phyloP scores from a whole-genome alignment of 1,140 invertebrate genomes.

The Brachionus plicatilis region DNA sequence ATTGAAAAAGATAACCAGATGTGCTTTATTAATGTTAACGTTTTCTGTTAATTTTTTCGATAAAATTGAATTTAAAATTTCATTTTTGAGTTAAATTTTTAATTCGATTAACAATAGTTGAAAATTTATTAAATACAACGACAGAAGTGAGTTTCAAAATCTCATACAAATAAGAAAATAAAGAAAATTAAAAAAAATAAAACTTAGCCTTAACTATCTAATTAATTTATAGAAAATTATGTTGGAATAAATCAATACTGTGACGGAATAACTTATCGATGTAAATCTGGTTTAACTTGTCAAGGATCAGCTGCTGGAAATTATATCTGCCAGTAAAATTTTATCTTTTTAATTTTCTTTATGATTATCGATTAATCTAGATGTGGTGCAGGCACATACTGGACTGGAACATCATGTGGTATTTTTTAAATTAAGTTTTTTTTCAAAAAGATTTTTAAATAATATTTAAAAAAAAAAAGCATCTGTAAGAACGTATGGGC shows the following conservation, averaged over 20 bases:
- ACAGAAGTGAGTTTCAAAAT: too few relatives aligned
- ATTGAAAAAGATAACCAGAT: too few relatives aligned
- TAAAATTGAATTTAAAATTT: too few relatives aligned
- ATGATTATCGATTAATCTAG: not conserved
- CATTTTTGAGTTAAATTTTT: too few relatives aligned
- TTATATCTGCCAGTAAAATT: not conserved
- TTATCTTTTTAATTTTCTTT: not conserved
- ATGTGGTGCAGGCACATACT: not conserved
- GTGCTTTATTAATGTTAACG: too few relatives aligned
- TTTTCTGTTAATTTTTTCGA: too few relatives aligned
- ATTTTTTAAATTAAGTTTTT: not conserved
- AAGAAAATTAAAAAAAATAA: too few relatives aligned
- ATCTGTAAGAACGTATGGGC: not conserved
- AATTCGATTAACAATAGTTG: too few relatives aligned
- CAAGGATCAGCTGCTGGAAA: not conserved
- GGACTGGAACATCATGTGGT: not conserved
- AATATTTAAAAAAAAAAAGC: not conserved
- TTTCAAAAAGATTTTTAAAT: not conserved
- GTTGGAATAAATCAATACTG: constrained; percentile 10
- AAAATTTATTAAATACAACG: too few relatives aligned
- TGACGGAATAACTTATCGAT: not conserved
- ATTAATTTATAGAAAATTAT: not conserved
- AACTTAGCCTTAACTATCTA: not conserved
- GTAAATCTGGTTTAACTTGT: not conserved
- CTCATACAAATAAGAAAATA: too few relatives aligned